A percentile compares a stretch with the other conserved stretches of the same genome.
These are phyloP conservation scores for Chaetorhynchus papuensis DNA, from an alignment of 2,113 vertebrate species.

Conservation along the genomic window DNA sequence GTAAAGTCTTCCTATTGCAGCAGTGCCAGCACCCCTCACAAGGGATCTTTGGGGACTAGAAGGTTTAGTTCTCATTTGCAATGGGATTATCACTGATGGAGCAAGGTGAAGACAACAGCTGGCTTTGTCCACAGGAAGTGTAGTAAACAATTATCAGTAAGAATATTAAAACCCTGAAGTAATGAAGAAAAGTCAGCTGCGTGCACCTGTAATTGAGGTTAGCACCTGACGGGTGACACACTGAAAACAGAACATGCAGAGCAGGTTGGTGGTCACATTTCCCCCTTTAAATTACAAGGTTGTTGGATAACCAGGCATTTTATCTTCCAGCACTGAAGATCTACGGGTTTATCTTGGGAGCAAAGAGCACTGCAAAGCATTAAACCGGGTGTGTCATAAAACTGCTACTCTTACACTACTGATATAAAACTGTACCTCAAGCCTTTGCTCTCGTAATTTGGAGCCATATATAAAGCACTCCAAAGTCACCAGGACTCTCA, in stretches of 20 bases:
- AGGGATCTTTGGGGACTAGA: not conserved
- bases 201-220: not conserved
- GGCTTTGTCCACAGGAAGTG: not conserved
- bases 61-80: not conserved
- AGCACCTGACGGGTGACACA: not conserved
- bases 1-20: not conserved
- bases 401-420: not conserved
- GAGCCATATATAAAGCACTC: accelerated
- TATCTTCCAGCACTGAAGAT: not conserved
- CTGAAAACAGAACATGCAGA: accelerated
- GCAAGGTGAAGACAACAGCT: not conserved
- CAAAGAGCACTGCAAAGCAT: not conserved
- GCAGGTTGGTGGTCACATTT: not conserved
- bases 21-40: not conserved
- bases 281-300: not conserved
- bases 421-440: accelerated
- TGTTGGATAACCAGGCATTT: not conserved
- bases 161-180: not conserved
- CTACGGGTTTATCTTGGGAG: not conserved
- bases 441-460: not conserved
- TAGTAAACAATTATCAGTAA: not conserved
- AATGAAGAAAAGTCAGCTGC: not conserved
- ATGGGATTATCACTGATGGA: not conserved
- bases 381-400: not conserved
- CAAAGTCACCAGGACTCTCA: not conserved